Base-by-base conservation (phyloP, 2,888 invertebrate species). In the Endotricha flammealis region DNA sequence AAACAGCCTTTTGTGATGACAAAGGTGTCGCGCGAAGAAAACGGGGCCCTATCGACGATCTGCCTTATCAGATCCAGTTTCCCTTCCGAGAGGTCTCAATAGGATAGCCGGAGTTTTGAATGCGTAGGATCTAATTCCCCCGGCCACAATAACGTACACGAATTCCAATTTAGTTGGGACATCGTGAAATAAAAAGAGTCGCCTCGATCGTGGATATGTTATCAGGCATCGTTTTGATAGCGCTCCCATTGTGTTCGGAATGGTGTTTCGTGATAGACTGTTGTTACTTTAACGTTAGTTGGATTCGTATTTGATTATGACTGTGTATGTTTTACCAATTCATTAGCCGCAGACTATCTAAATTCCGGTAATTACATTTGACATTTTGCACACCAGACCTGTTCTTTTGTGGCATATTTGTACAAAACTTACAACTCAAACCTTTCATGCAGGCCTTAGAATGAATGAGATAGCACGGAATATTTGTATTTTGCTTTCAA, bases 21-120 rank as follows among this genome's bases (percentile, higher is more conserved):
- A 83, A 86, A 86, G 83, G 85, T 86, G 85, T 85, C 83, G 82
- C 72, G 76, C 67, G 75, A 83, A 83, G 85, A 82, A 85, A 85
- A 85, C 82, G 78, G 80, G 76, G 67, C 75, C 75, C 73, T 83
- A 86, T 86, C 85, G 72, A 68, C 77, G 79, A 85, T 85, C 82
- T 75, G 49, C 78, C 81, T 86, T 86, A 85, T 86, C 85, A 82
- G 85, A 85, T 83, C 70, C 73, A 70, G 81, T 79, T n/a, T 82
- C 82, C 85, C 83, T 82, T 83, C 80, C 80, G 77, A 78, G 68
- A 75, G 81, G 73, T 77, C 85, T 85, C 82, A 82, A 86, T 86
- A 82, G 78, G 73, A 80, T 72, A 76, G 78, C 60, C 67, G 70
- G 65, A 63, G 70, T 72, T 81, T 75, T 82, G 81, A 81, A 85